These are phyloP conservation scores for Coptodon rendalli DNA, from an alignment of 2,113 vertebrate species.

Conservation along the genomic window DNA sequence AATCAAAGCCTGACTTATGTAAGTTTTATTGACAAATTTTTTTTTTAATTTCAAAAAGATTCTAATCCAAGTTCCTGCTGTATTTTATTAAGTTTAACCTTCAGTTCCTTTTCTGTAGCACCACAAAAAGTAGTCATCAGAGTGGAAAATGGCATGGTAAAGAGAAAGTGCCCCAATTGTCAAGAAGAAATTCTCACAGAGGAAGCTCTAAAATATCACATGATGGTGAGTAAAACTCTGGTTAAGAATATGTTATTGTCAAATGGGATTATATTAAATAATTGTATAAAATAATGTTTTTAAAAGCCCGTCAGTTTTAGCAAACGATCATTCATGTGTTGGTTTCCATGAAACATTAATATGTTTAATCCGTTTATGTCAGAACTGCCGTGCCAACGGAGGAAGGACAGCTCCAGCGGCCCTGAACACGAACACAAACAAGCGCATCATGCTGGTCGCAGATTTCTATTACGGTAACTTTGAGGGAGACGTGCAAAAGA, in stretches of 20 bases:
- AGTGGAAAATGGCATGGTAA: constrained; percentile 82
- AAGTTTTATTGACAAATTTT: background rate
- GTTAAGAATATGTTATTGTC: background rate
- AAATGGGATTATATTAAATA: background rate
- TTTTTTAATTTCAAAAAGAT: background rate
- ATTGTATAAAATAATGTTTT: background rate
- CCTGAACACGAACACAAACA: constrained; percentile 71
- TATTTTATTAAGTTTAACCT: background rate
- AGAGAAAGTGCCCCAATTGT: constrained; percentile 87
- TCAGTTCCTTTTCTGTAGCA: background rate
- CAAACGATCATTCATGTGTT: background rate
- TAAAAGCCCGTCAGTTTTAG: background rate
- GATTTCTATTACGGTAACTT: constrained; percentile 95
- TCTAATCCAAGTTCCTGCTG: background rate
- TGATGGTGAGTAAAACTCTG: constrained; percentile 73
- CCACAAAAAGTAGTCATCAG: background rate
- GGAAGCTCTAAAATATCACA: constrained; percentile 82
- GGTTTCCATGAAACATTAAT: background rate
- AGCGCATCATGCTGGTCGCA: constrained; percentile 94
- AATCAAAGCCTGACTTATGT: constrained; percentile 64
- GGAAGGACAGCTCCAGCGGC: constrained; percentile 63
- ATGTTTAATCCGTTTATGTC: constrained; percentile 15
- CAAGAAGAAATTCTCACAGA: constrained; percentile 83
- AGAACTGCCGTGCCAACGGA: constrained; percentile 81
- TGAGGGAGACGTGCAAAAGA: constrained; percentile 77